These are phyloP conservation scores for Lutjanus erythropterus DNA, from an alignment of 2,113 vertebrate species.

Conservation along the genomic window DNA sequence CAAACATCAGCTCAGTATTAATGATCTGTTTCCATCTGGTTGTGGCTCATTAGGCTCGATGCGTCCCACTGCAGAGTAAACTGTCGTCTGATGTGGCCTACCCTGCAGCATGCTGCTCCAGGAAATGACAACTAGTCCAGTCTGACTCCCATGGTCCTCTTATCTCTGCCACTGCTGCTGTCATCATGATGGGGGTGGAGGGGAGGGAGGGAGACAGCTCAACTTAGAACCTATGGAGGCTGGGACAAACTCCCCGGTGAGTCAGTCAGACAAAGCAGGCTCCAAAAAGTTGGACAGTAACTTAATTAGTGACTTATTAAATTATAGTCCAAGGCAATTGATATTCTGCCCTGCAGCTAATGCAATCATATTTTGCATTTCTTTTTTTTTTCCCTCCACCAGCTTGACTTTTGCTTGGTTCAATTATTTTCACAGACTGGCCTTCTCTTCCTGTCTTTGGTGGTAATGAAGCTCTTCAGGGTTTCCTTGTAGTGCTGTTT, in stretches of 20 bases:
- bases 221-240: slow-evolving; percentile 35
- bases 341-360: slow-evolving; percentile 81
- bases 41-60: slow-evolving; percentile 64
- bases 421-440: slow-evolving; percentile 74
- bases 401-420: slow-evolving; percentile 71
- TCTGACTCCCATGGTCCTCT: slow-evolving; percentile 49
- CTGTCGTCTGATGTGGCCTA: slow-evolving; percentile 50
- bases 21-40: slow-evolving; percentile 67
- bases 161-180: slow-evolving; percentile 59
- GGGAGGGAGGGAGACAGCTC: slow-evolving; percentile 33
- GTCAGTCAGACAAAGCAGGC: slow-evolving; percentile 68
- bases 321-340: slow-evolving; percentile 79
- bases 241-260: slow-evolving; percentile 62
- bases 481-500: slow-evolving; percentile 38
- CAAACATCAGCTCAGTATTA: slow-evolving; percentile 56
- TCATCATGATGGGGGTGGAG: slow-evolving; percentile 30
- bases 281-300: slow-evolving; percentile 78
- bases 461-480: slow-evolving; percentile 71
- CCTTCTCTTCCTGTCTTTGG: slow-evolving; percentile 67
- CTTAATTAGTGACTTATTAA: slow-evolving; percentile 83
- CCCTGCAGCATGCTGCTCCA: slow-evolving; percentile 47
- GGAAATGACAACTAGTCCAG: slow-evolving; percentile 59
- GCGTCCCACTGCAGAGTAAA: slow-evolving; percentile 39
- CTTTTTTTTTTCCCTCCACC: slow-evolving; percentile 48
- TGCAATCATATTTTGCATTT: slow-evolving; percentile 80